A percentile compares a stretch with the other conserved stretches of the same genome.
phyloP scores from a whole-genome alignment of 1,140 invertebrate species.

The Drosophila kepulauana region DNA sequence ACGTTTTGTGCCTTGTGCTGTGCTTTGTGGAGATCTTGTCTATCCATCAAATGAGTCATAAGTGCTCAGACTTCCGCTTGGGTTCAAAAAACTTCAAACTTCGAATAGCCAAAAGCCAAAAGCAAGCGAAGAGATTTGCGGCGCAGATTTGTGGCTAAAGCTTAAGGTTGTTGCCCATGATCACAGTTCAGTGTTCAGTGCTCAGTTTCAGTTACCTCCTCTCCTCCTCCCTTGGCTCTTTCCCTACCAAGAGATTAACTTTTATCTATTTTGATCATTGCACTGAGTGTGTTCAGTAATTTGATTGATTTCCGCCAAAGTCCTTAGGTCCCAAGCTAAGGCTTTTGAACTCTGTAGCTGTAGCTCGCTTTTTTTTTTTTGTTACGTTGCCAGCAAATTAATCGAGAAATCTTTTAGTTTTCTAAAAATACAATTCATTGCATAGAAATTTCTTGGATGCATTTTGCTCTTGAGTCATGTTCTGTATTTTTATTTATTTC shows the following conservation, averaged over 20 bases:
- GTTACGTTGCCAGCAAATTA: too few relatives aligned
- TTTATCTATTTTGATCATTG: too few relatives aligned
- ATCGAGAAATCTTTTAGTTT: neutral
- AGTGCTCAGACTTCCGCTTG: slow-evolving; percentile 54
- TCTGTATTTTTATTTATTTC: neutral
- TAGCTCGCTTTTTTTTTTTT: too few relatives aligned
- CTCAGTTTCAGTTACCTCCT: neutral
- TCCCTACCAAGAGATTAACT: neutral
- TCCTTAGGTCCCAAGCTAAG: neutral
- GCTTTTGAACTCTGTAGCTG: neutral
- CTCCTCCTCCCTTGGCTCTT: neutral
- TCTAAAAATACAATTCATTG: neutral
- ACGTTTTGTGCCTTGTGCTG: neutral
- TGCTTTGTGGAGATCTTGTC: slow-evolving; percentile 23
- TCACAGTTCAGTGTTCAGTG: neutral
- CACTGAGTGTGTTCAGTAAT: too few relatives aligned
- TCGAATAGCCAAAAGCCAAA: too few relatives aligned
- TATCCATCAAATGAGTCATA: slow-evolving; percentile 57
- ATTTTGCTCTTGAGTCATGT: slow-evolving; percentile 2
- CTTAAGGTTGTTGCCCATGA: slow-evolving; percentile 38
- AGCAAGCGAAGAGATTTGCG: slow-evolving; percentile 8
- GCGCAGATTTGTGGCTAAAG: slow-evolving; percentile 16
- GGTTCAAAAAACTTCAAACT: slow-evolving; percentile 51
- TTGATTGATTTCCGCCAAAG: too few relatives aligned
- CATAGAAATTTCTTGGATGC: neutral